phyloP scores from a whole-genome alignment of 2,888 invertebrate species.

The Andrena flavipes region DNA sequence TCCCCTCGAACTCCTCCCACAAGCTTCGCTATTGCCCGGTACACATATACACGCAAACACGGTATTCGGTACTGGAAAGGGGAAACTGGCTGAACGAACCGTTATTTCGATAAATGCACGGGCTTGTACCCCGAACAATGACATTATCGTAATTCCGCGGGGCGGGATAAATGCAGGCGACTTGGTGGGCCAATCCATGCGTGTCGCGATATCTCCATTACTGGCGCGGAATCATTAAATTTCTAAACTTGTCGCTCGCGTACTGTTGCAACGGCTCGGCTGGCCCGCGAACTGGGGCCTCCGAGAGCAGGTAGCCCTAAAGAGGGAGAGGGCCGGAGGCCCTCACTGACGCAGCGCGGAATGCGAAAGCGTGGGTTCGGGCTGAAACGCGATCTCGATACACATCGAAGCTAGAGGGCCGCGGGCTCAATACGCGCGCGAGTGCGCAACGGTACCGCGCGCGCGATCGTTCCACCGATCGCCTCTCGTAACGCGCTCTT shows the following conservation, averaged over 20 bases:
- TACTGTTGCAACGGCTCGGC: constrained; percentile 46
- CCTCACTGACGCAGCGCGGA: constrained; percentile 57
- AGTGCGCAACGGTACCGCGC: constrained; percentile 65
- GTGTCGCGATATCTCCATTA: constrained; percentile 42
- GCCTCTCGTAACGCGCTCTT: constrained; percentile 58
- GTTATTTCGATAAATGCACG: constrained; percentile 41
- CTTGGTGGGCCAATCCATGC: constrained; percentile 28
- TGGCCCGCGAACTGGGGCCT: constrained; percentile 5
- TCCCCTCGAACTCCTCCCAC: too few relatives aligned
- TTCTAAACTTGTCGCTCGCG: constrained; percentile 34
- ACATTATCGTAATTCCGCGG: constrained; percentile 45
- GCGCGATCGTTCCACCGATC: constrained; percentile 56
- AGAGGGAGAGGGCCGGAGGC: constrained; percentile 47
- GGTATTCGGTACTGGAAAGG: not conserved
- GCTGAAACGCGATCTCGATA: constrained; percentile 73
- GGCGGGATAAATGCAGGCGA: not conserved
- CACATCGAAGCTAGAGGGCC: constrained; percentile 38
- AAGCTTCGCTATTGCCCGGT: not conserved
- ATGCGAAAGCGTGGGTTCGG: constrained; percentile 75
- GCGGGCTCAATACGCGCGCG: constrained; percentile 57
- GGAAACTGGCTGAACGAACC: constrained; percentile 36
- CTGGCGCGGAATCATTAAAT: constrained; percentile 6
- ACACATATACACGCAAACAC: not conserved
- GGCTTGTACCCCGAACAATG: not conserved
- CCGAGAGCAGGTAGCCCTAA: constrained; percentile 60